Base-by-base conservation (phyloP, 2,888 invertebrate species). In the Mechanitis mazaeus region DNA sequence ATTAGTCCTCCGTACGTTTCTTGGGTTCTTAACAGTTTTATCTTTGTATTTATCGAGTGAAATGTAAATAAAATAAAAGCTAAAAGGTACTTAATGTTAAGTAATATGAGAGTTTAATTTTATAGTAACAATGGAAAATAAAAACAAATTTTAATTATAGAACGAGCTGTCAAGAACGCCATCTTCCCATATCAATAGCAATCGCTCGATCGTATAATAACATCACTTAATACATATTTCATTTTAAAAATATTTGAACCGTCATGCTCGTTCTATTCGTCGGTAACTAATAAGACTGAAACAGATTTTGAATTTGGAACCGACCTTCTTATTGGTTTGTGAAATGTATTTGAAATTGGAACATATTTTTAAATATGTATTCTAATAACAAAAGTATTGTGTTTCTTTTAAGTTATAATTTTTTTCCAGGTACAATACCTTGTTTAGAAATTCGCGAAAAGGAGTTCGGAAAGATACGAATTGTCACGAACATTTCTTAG, bases 171-270 rank as follows among this genome's bases (percentile, higher is more conserved):
- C 67, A 56, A 63, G 64, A 64, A 50, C 68, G 70, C 68, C 78
- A 80, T 81, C 80, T 77, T 77, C 67, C 72, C 74, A 74, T 61
- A 64, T 80, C 73, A 78, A 78, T 78, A 83, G 82, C 83, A 83
- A 84, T 84, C 83, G 81, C 78, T 82, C 81, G 83, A 80, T 81
- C 84, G 80, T 83, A 84, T 88, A 88, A 89, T 88, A 81, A 86
- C 81, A 83, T 84, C 85, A 87, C 86, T 88, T 88, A 87, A 88
- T 88, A 50, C 50, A 50, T 50, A 89, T 88, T 87, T 85, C 87
- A 88, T 88, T 89, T 87, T 80, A 78, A 87, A 87, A 87, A 87
- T 87, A 88, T 88, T 89, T 86, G 89, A 84, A 86, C 78, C 85
- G 88, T 89, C 89, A 90, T 89, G 87, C 85, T 85, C 83, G 80